Percentiles rank a stretch among this genome's conserved stretches.
phyloP scores from a whole-genome alignment of 2,888 invertebrate genomes.

The Eupithecia tripunctaria region DNA sequence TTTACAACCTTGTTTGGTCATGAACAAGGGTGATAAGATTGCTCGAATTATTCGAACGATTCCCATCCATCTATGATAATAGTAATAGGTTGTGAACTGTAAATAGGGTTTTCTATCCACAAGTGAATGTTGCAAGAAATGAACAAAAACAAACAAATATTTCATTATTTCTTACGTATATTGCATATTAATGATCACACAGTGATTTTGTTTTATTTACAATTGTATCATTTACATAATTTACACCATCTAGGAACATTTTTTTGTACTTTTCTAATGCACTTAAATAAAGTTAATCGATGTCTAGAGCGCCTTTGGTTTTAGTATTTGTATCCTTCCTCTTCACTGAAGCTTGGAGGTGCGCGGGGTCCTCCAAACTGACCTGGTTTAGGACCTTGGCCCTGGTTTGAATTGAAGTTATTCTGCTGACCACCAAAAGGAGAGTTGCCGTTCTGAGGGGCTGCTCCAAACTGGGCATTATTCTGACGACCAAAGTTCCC shows the following conservation, averaged over 20 bases:
- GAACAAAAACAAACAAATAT: background rate
- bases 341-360: constrained; percentile 74
- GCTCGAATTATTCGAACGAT: background rate
- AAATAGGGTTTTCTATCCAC: background rate
- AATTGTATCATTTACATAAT: constrained; percentile 55
- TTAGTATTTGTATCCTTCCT: constrained; percentile 79
- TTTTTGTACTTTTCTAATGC: constrained; percentile 58
- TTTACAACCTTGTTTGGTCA: constrained; percentile 8
- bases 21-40: constrained; percentile 13
- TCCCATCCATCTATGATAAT: constrained; percentile 2
- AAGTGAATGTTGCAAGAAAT: background rate
- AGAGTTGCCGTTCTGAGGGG: constrained; percentile 36
- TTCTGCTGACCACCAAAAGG: constrained; percentile 34
- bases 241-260: constrained; percentile 44
- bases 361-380: constrained; percentile 73
- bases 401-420: constrained; percentile 41
- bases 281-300: constrained; percentile 46
- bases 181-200: constrained; percentile 58
- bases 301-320: constrained; percentile 60
- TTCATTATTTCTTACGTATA: constrained; percentile 44
- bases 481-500: constrained; percentile 23
- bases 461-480: constrained; percentile 21
- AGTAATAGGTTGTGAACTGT: constrained; percentile 1
- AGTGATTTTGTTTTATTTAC: constrained; percentile 61
- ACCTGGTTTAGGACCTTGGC: constrained; percentile 38